phyloP scores from a whole-genome alignment of 1,140 invertebrate genomes.

The Neodiprion virginianus region DNA sequence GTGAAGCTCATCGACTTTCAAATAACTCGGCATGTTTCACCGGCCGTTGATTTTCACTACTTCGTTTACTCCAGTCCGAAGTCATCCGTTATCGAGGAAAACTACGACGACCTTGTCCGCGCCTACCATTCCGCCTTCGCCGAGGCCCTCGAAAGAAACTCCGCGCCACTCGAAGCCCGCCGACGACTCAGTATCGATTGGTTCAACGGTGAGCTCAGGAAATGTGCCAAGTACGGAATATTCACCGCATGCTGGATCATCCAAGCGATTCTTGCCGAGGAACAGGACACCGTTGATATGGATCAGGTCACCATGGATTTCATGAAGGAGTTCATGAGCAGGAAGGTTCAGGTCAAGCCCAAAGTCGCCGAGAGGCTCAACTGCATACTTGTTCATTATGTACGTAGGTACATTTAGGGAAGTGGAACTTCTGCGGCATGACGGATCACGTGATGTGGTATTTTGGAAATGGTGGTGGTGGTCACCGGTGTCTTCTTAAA shows the following conservation, averaged over 20 bases:
- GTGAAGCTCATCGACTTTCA: conserved; percentile 56
- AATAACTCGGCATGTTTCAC: conserved; percentile 42
- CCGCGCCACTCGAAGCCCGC: conserved; percentile 22
- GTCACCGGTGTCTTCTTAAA: no score
- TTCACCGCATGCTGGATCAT: conserved; percentile 39
- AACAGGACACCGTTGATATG: conserved; percentile 22
- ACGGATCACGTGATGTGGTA: neutral
- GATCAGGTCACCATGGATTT: conserved; percentile 17
- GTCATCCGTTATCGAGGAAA: conserved; percentile 35
- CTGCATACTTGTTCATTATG: conserved; percentile 23
- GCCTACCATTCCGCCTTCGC: conserved; percentile 43
- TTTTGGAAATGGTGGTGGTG: neutral
- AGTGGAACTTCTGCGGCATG: neutral
- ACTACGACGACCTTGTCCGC: conserved; percentile 44
- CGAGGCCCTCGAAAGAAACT: conserved; percentile 27
- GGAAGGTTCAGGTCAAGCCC: neutral
- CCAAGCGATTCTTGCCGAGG: conserved; percentile 35
- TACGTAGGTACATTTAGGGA: conserved; percentile 6
- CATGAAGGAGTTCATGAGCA: neutral
- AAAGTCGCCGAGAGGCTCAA: conserved; percentile 24
- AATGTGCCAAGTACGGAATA: conserved; percentile 39
- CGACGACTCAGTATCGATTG: conserved; percentile 31
- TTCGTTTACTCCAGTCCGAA: conserved; percentile 50
- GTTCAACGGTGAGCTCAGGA: conserved; percentile 38
- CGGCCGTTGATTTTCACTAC: conserved; percentile 47